phyloP scores from a whole-genome alignment of 2,888 invertebrate genomes.

The Dynastes grantii region DNA sequence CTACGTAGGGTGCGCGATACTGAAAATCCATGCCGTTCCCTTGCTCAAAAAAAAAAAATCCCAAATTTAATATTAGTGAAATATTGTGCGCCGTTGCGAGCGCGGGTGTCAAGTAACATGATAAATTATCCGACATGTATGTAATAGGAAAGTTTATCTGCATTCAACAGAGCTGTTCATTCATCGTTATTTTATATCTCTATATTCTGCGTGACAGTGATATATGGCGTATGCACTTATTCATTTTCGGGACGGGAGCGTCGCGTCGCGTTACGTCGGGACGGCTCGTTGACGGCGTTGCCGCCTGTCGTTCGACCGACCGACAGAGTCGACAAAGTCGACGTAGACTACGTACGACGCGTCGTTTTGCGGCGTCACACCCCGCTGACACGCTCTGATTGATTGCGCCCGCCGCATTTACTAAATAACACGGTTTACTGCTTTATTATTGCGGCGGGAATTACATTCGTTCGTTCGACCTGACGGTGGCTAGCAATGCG shows the following conservation, averaged over 20 bases:
- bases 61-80: slow-evolving; percentile 51
- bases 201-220: slow-evolving; percentile 71
- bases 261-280: slow-evolving; percentile 63
- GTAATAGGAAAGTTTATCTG: slow-evolving; percentile 71
- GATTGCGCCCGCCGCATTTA: slow-evolving; percentile 69
- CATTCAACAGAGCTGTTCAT: slow-evolving; percentile 70
- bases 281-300: slow-evolving; percentile 7
- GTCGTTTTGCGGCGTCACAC: slow-evolving; percentile 66
- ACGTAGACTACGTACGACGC: slow-evolving; percentile 49
- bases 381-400: slow-evolving; percentile 68
- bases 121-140: slow-evolving; percentile 70
- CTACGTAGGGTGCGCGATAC: background rate
- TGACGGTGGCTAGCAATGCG: background rate
- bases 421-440: slow-evolving; percentile 69
- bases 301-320: background rate
- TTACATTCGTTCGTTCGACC: slow-evolving; percentile 55
- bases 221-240: slow-evolving; percentile 71
- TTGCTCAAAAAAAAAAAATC: background rate
- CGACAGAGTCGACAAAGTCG: slow-evolving; percentile 2
- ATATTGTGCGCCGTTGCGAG: slow-evolving; percentile 44
- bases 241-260: slow-evolving; percentile 65
- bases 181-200: slow-evolving; percentile 72
- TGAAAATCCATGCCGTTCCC: background rate
- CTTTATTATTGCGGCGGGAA: slow-evolving; percentile 66
- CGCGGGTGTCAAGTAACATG: slow-evolving; percentile 62